A percentile compares a stretch with the other conserved stretches of the same genome.
These are phyloP conservation scores for Limulus polyphemus DNA, from an alignment of 2,888 invertebrate genomes.

Conservation along the genomic window DNA sequence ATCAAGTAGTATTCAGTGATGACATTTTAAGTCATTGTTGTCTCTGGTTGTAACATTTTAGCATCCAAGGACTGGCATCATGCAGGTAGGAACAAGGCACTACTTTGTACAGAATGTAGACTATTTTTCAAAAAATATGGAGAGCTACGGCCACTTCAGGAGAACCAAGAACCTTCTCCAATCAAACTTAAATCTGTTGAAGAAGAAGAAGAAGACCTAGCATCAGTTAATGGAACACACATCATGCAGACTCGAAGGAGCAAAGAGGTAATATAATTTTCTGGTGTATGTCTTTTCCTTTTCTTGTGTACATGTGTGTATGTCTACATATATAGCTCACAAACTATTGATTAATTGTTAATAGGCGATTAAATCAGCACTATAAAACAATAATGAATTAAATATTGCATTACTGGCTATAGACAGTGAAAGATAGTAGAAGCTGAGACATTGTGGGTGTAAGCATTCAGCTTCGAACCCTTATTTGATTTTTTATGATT, in stretches of 20 bases:
- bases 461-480: too few species aligned
- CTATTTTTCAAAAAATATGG: constrained; percentile 63
- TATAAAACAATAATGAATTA: too few species aligned
- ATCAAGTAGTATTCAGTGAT: too few species aligned
- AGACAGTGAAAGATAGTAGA: too few species aligned
- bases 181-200: constrained; percentile 40
- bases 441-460: too few species aligned
- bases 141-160: constrained; percentile 45
- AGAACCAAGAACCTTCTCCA: constrained; percentile 35
- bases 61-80: constrained; percentile 59
- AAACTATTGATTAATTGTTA: too few species aligned
- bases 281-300: constrained; percentile 11
- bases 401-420: too few species aligned
- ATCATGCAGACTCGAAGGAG: constrained; percentile 37
- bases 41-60: constrained; percentile 31
- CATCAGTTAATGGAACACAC: constrained; percentile 29
- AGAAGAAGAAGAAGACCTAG: constrained; percentile 31
- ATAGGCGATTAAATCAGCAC: too few species aligned
- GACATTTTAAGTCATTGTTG: too few species aligned
- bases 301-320: neutral
- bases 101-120: constrained; percentile 63
- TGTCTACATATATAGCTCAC: too few species aligned
- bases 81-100: constrained; percentile 54
- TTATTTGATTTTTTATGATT: too few species aligned
- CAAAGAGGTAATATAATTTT: constrained; percentile 31